Base-by-base conservation (phyloP, 2,113 vertebrate species). In the Castor canadensis region DNA sequence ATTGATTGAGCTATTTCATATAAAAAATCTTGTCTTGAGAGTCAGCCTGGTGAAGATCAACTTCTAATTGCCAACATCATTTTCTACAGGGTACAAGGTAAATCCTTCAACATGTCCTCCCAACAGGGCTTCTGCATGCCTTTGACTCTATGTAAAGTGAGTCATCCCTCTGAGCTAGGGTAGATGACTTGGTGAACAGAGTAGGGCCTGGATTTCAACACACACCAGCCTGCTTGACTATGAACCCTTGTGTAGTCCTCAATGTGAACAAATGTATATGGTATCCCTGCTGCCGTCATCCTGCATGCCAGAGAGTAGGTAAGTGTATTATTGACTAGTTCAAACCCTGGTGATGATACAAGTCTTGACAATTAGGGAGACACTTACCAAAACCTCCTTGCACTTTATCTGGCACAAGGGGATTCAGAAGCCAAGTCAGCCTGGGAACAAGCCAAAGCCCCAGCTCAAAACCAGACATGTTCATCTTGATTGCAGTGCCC, bases 341-440 rank as follows among this genome's bases (percentile, higher is more conserved):
- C 43, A 71, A 56, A 82, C 30, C 12, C 75, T 56, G 56, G 30
- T 71, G 24, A 80, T 85, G 12, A 58, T 1, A 16, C 56, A n/a
- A 81, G 73, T 73, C 60, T 85, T 83, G 92, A 35, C 60, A 75
- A 85, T 93, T 35, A 79, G 71, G 10, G 49, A 91, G 35, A 38
- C 20, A 83, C 19, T 96, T 89, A 45, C 91, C 49, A 79, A 91
- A 93, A 38, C 24, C n/a, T 93, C 62, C 35, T n/a, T n/a, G n/a
- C n/a, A n/a, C 62, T 94, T 80, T 86, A 30, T 90, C 76, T 81
- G 79, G 58, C 38, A 69, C 30, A 60, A 56, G 15, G 43, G 45
- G 45, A 73, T 64, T 20, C 1, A 79, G 60, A 85, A 67, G n/a
- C 54, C 40, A 26, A 43, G 5, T 35, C 81, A 90, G 76, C 45